phyloP scores from a whole-genome alignment of 2,797 vertebrate genomes.

The Mormyrops boulengeri region DNA sequence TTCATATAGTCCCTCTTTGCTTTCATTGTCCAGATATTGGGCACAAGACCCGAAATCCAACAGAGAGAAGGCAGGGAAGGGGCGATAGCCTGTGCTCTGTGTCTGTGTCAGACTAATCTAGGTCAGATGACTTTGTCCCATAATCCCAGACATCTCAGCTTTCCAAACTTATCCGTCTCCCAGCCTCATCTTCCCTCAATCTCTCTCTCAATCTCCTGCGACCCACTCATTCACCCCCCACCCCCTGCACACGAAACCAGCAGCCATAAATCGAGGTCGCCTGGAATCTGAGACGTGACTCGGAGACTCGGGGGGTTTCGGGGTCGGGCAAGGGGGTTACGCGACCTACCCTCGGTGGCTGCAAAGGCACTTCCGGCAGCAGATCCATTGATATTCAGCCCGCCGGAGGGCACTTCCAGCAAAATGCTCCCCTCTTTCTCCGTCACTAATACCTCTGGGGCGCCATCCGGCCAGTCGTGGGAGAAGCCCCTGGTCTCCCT shows the following conservation, averaged over 20 bases:
- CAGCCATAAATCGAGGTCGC: neutral
- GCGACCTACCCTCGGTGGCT: conserved; percentile 61
- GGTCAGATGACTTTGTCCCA: neutral
- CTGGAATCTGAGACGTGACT: neutral
- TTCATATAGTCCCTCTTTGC: neutral
- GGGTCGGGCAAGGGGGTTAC: neutral
- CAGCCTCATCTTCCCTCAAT: neutral
- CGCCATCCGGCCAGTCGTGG: conserved; percentile 59
- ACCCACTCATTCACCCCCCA: neutral
- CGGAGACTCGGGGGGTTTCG: neutral
- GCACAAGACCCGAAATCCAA: neutral
- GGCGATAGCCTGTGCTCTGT: neutral
- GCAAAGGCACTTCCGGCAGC: conserved; percentile 9
- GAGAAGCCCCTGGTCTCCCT: conserved; percentile 41
- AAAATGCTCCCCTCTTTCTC: conserved; percentile 52
- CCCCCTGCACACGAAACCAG: neutral
- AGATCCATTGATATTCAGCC: conserved; percentile 31
- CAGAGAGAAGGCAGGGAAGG: neutral
- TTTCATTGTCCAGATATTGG: neutral
- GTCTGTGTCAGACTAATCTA: conserved; percentile 2
- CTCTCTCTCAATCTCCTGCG: conserved; percentile 24
- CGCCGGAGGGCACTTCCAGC: conserved; percentile 53
- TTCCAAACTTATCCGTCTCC: neutral
- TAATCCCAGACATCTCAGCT: neutral
- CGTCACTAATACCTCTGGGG: conserved; percentile 44